A percentile compares a stretch with the other conserved stretches of the same genome.
These are phyloP conservation scores for Asbolus verrucosus DNA, from an alignment of 1,140 invertebrate genomes.

Conservation along the genomic window DNA sequence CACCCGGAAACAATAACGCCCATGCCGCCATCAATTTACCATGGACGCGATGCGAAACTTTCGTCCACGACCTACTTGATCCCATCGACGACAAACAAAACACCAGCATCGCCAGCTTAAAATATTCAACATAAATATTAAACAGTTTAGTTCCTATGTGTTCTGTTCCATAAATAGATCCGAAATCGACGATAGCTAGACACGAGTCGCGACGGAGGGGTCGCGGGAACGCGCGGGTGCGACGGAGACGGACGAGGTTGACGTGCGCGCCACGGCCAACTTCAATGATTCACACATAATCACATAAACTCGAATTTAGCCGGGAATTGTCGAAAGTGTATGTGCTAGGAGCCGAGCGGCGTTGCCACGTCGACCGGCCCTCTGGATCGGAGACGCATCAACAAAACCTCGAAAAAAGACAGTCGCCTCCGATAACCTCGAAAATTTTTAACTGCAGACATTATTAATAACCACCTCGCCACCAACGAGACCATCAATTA, in stretches of 20 bases:
- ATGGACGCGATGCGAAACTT: constrained; percentile 7
- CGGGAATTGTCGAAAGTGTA: constrained; percentile 39
- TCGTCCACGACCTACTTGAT: constrained; percentile 22
- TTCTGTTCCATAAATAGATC: constrained; percentile 37
- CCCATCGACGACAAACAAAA: constrained; percentile 15
- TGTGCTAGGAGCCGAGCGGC: constrained; percentile 41
- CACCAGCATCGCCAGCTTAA: constrained; percentile 25
- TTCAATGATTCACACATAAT: constrained; percentile 55
- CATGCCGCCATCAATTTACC: neutral
- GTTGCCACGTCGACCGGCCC: constrained; percentile 41
- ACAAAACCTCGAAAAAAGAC: constrained; percentile 23
- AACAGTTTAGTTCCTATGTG: constrained; percentile 43
- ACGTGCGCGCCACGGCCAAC: constrained; percentile 23
- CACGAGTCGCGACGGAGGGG: neutral
- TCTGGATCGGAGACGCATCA: constrained; percentile 10
- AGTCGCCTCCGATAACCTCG: neutral
- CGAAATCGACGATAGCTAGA: constrained; percentile 21
- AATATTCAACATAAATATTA: constrained; percentile 52
- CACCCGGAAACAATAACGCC: neutral
- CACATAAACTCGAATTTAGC: constrained; percentile 50
- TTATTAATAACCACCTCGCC: no score
- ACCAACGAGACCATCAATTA: no score
- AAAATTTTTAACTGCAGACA: no score
- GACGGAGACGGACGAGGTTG: constrained; percentile 19
- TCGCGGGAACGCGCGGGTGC: neutral